Conservation (phyloP, 2,888 invertebrate species). For the Brassicogethes aeneus region DNA sequence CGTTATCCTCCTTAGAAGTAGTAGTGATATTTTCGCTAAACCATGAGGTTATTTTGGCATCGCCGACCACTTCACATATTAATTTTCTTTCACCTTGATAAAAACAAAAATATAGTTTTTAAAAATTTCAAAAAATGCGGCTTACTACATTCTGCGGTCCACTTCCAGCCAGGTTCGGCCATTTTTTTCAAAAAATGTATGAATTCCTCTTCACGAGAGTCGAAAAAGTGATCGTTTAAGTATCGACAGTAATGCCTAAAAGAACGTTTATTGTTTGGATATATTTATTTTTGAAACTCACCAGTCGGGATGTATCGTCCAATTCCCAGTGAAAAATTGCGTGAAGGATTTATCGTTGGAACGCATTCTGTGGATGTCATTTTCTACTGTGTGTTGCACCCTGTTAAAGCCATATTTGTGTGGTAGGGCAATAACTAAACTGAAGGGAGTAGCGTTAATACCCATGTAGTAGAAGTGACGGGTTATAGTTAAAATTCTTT, state of each 20-base stretch:
- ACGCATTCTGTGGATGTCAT: conserved; percentile 66
- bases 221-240: conserved; percentile 42
- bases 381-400: conserved; percentile 58
- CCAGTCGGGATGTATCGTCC: conserved; percentile 88
- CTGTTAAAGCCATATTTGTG: conserved; percentile 66
- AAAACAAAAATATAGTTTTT: not conserved
- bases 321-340: conserved; percentile 60
- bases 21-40: conserved; percentile 67
- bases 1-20: conserved; percentile 60
- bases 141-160: conserved; percentile 43
- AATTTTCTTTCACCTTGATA: conserved; percentile 73
- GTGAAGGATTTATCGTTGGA: conserved; percentile 43
- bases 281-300: conserved; percentile 32
- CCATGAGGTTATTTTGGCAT: conserved; percentile 81
- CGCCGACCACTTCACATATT: conserved; percentile 76
- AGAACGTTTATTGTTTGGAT: conserved; percentile 9
- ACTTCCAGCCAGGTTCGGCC: conserved; percentile 75
- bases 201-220: conserved; percentile 66
- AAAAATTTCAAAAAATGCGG: not conserved
- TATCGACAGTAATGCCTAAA: conserved; percentile 58
- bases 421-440: conserved; percentile 77
- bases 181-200: conserved; percentile 72
- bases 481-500: conserved; percentile 68
- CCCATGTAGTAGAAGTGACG: conserved; percentile 77
- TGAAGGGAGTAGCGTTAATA: conserved; percentile 79